Evolutionary conservation across 2,113 vertebrate species (phyloP).

Genomic region (Zosterops lateralis): DNA sequence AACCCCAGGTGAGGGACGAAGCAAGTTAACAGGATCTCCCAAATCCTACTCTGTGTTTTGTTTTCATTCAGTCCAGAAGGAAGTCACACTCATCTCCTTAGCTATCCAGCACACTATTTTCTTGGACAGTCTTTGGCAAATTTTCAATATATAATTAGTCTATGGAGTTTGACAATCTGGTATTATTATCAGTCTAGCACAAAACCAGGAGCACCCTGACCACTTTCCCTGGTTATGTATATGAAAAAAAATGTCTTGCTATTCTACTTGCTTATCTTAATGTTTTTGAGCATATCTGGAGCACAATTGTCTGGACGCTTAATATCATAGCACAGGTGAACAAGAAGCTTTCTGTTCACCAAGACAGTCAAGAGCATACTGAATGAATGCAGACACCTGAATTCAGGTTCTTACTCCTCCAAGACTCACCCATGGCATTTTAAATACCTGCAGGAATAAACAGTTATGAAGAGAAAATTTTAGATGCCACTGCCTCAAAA

Average conservation of each 20-base stretch:
- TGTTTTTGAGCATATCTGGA: background rate
- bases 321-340: background rate
- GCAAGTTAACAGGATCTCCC: background rate
- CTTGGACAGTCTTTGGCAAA: background rate
- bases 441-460: background rate
- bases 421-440: background rate
- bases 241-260: background rate
- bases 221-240: background rate
- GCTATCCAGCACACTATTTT: background rate
- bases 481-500: background rate
- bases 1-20: background rate
- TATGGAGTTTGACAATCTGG: background rate
- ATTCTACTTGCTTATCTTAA: background rate
- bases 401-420: background rate
- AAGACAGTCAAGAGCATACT: background rate
- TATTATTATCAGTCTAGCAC: background rate
- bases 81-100: background rate
- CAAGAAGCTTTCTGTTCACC: background rate
- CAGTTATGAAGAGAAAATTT: background rate
- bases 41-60: background rate
- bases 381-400: background rate
- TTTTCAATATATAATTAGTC: background rate
- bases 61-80: background rate
- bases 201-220: background rate
- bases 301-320: background rate